Evolutionary conservation across 2,113 vertebrate species (phyloP).

Genomic region (Mellivora capensis): DNA sequence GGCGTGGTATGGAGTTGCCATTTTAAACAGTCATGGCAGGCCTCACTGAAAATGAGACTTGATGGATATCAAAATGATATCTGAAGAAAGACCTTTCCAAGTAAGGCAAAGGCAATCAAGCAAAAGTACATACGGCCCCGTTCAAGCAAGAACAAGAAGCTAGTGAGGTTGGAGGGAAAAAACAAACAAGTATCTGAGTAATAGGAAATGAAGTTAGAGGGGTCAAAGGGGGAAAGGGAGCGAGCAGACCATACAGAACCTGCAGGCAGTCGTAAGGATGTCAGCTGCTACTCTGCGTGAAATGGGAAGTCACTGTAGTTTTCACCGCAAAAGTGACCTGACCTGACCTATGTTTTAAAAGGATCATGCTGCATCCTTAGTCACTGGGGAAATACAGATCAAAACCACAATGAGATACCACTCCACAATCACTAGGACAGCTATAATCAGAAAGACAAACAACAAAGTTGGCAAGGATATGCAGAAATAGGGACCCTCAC

Average conservation of each 20-base stretch:
- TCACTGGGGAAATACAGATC: background rate
- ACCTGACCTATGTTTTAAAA: background rate
- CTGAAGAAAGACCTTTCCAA: background rate
- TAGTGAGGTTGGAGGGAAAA: background rate
- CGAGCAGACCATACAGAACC: accelerated
- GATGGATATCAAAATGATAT: background rate
- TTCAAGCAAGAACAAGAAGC: background rate
- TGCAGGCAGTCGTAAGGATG: background rate
- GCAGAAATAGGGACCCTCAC: background rate
- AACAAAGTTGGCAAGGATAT: background rate
- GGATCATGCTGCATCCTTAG: background rate
- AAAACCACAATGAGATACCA: background rate
- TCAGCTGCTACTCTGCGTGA: background rate
- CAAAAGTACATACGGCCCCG: background rate
- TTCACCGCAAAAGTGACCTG: background rate
- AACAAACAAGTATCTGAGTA: background rate
- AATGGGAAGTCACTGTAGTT: background rate
- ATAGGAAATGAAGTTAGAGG: background rate
- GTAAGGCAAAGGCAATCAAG: background rate
- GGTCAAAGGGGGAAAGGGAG: background rate
- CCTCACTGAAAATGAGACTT: background rate
- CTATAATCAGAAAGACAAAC: background rate
- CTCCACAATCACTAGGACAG: background rate
- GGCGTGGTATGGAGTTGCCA: accelerated
- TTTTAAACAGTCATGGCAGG: background rate